Evolutionary conservation across 2,888 invertebrate species (phyloP).

Genomic region (Geophilus truncorum): DNA sequence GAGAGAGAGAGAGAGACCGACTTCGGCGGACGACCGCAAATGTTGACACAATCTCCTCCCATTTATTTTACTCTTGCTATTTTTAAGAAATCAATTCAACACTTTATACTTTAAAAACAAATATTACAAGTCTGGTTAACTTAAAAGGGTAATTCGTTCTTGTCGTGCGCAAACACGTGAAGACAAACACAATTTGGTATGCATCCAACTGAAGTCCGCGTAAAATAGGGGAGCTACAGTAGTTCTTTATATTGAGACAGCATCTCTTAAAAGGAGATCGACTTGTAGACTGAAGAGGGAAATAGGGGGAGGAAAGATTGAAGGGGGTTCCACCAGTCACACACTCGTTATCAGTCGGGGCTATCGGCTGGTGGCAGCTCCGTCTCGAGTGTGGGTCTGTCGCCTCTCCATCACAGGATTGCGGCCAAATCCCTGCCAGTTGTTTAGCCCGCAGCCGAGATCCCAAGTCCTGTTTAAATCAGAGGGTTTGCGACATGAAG

Average conservation of each 20-base stretch:
- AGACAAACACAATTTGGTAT: neutral
- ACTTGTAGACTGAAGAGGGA: neutral
- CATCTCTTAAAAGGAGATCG: neutral
- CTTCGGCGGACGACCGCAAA: neutral
- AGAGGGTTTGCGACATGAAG: neutral
- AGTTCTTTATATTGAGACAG: neutral
- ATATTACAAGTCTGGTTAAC: neutral
- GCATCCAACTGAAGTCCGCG: neutral
- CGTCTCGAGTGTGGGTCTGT: neutral
- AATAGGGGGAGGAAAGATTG: neutral
- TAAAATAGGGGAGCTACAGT: no score
- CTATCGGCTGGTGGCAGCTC: neutral
- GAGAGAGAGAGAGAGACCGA: neutral
- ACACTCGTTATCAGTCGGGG: conserved; percentile 8
- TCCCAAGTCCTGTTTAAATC: neutral
- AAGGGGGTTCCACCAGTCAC: neutral
- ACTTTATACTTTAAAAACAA: no score
- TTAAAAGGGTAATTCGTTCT: neutral
- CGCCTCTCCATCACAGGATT: conserved; percentile 25
- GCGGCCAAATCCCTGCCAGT: conserved; percentile 15
- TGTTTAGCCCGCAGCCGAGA: conserved; percentile 9
- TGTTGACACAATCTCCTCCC: neutral
- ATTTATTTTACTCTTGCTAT: neutral
- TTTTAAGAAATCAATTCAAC: neutral
- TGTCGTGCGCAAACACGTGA: neutral